Percentiles rank a stretch among this genome's conserved stretches.
Conservation (phyloP, 2,113 vertebrate genomes). For the Hirundichthys speculiger region DNA sequence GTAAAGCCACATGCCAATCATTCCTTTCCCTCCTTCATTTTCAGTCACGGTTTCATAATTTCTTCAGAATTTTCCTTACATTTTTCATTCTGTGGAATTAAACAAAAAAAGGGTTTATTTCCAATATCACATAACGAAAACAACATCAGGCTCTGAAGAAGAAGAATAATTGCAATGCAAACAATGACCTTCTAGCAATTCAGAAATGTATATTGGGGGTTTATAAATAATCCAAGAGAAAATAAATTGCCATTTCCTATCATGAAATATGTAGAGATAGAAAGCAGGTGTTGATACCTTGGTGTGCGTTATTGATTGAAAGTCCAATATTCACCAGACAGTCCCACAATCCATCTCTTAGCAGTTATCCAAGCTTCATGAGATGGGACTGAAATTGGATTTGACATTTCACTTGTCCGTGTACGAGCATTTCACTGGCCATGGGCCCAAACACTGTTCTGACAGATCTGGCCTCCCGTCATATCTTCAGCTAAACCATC, state of each 20-base stretch:
- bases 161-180: neutral
- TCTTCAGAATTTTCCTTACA: neutral
- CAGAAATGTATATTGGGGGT: neutral
- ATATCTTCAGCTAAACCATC: slow-evolving; percentile 31
- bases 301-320: slow-evolving; percentile 48
- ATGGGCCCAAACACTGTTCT: slow-evolving; percentile 13
- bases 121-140: neutral
- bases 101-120: slow-evolving; percentile 4
- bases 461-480: slow-evolving; percentile 11
- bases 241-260: slow-evolving; percentile 22
- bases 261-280: slow-evolving; percentile 1
- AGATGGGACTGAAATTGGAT: slow-evolving; percentile 54
- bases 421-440: slow-evolving; percentile 31
- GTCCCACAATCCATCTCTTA: slow-evolving; percentile 20
- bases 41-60: neutral
- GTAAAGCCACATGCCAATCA: neutral
- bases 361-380: slow-evolving; percentile 43
- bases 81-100: neutral
- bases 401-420: slow-evolving; percentile 41
- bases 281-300: slow-evolving; percentile 29
- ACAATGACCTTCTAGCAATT: neutral
- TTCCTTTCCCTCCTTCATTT: neutral
- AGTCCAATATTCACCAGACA: slow-evolving; percentile 41
- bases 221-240: slow-evolving; percentile 32
- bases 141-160: neutral